phyloP scores from a whole-genome alignment of 2,888 invertebrate genomes.

The Sialis lutaria region DNA sequence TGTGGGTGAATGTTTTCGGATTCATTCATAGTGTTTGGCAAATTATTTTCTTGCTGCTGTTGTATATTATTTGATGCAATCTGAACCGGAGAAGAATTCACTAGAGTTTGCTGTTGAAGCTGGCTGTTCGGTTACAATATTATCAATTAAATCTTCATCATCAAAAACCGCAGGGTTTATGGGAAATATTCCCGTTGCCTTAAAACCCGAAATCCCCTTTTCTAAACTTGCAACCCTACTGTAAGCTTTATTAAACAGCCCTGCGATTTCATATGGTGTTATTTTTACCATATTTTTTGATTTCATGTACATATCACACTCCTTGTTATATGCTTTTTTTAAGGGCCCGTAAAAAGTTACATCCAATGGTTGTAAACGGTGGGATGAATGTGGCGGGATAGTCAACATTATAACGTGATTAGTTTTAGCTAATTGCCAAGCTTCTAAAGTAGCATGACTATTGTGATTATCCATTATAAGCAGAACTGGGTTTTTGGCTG shows the following conservation, averaged over 20 bases:
- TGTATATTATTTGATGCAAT: too few relatives aligned
- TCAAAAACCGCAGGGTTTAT: too few relatives aligned
- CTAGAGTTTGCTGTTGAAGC: too few relatives aligned
- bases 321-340: conserved; percentile 6
- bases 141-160: too few relatives aligned
- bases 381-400: conserved; percentile 12
- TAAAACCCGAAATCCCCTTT: conserved; percentile 11
- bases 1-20: too few relatives aligned
- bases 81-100: too few relatives aligned
- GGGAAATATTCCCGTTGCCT: conserved; percentile 9
- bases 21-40: too few relatives aligned
- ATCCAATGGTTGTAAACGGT: conserved; percentile 12
- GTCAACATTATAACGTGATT: conserved; percentile 10
- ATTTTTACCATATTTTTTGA: conserved; percentile 7
- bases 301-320: conserved; percentile 8
- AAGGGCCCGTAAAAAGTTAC: conserved; percentile 6
- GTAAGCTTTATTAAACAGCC: conserved; percentile 9
- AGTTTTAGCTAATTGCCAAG: conserved; percentile 5
- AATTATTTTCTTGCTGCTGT: too few relatives aligned
- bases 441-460: conserved; percentile 6
- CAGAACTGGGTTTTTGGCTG: conserved; percentile 4
- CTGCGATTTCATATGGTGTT: conserved; percentile 9
- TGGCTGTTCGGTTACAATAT: too few relatives aligned
- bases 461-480: conserved; percentile 5
- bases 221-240: conserved; percentile 8